Conservation (phyloP, 2,888 invertebrate species). For the Flexamia atlantica region DNA sequence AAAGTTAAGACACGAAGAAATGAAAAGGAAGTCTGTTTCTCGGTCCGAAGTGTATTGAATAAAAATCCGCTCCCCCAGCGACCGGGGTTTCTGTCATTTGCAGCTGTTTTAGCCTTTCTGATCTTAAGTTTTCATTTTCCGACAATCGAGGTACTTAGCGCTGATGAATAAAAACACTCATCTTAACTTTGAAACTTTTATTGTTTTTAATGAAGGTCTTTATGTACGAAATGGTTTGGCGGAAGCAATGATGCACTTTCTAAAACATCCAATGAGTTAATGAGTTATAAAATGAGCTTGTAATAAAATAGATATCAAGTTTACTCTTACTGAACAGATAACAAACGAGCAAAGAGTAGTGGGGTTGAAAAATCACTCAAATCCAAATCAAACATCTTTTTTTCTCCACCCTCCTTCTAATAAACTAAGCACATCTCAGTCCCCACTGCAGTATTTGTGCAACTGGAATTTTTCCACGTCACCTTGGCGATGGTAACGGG, state of each 20-base stretch:
- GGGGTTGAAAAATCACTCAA: too few species aligned
- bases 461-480: too few species aligned
- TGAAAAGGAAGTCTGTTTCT: slow-evolving; percentile 39
- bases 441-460: too few species aligned
- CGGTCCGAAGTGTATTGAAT: slow-evolving; percentile 48
- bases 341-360: too few species aligned
- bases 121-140: slow-evolving; percentile 52
- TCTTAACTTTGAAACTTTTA: slow-evolving; percentile 27
- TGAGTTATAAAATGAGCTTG: too few species aligned
- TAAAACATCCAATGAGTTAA: too few species aligned
- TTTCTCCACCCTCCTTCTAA: too few species aligned
- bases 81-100: slow-evolving; percentile 43
- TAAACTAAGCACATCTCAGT: too few species aligned
- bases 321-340: too few species aligned
- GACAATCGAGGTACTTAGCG: slow-evolving; percentile 11
- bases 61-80: slow-evolving; percentile 37
- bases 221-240: not conserved
- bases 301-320: too few species aligned
- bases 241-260: not conserved
- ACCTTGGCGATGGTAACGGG: not conserved
- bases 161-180: slow-evolving; percentile 39
- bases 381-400: too few species aligned
- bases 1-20: slow-evolving; percentile 38
- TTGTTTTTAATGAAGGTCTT: slow-evolving; percentile 2
- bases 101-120: slow-evolving; percentile 46